Base-by-base conservation (phyloP, 2,888 invertebrate species). In the Dastarcus helophoroides region DNA sequence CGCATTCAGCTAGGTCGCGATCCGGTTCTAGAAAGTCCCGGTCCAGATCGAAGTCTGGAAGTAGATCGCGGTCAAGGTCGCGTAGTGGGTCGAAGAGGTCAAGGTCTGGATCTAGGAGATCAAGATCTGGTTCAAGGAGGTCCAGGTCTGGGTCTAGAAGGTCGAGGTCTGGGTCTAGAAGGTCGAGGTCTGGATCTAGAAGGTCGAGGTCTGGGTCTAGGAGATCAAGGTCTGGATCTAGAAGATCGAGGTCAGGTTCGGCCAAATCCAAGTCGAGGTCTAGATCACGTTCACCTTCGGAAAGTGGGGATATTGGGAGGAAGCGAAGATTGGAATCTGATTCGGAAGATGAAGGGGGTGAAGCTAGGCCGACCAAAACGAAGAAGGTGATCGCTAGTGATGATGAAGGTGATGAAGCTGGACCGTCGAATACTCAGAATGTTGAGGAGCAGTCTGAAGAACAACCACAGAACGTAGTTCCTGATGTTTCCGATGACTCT, bases 401-500 rank as follows among this genome's bases (percentile, higher is more conserved):
- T 41, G 71, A 75, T 1, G 75, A 74, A 46, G 69, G 68, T 32
- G 69, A 67, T 40, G 68, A 60, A 8, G 42, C 50, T 3, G 58
- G 51, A 16, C 50, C 54, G 14, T 50, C 54, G 8, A 44, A 48
- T 26, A 42, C 34, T 15, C 61, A 60, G 26, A 54, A 55, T 9
- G 53, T 46, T 10, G 48, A 42, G 21, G 49, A 40, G 15, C 32
- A 42, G 3, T 44, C 39, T 29, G 42, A 47, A 36, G 46, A 38
- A 14, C 47, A 40, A 11, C 40, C 47, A 2, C 47, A 40, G 12
- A 57, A 50, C 23, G 57, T 55, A n/a, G 47, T 52, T 1, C 63
- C 64, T 13, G 65, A 63, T 29, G 68, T 67, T 1, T 74, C 74
- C 35, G 77, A 74, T 46, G 77, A 76, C 50, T 67, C 71, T 2